Percentiles rank a stretch among this genome's conserved stretches.
phyloP scores from a whole-genome alignment of 1,140 invertebrate species.

The Heliconius nattereri region DNA sequence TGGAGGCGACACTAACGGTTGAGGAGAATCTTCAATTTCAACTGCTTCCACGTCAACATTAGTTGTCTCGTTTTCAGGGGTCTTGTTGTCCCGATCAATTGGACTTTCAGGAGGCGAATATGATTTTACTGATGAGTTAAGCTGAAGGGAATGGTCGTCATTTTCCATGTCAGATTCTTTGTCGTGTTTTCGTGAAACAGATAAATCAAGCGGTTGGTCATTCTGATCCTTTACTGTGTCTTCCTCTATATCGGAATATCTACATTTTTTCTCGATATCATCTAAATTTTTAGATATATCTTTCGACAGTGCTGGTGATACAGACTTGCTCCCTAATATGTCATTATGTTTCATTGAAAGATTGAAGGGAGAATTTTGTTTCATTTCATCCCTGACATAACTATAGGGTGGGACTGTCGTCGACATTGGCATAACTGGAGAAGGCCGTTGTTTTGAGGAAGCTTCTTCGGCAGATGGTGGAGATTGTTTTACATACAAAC shows the following conservation, averaged over 20 bases:
- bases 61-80: constrained; percentile 79
- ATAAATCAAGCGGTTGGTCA: constrained; percentile 89
- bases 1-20: constrained; percentile 78
- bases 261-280: constrained; percentile 57
- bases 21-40: constrained; percentile 84
- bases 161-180: constrained; percentile 68
- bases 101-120: constrained; percentile 75
- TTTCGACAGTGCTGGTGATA: constrained; percentile 66
- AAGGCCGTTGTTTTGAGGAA: constrained; percentile 83
- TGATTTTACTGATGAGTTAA: constrained; percentile 72
- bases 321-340: constrained; percentile 49
- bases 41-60: constrained; percentile 79
- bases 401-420: constrained; percentile 69
- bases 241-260: constrained; percentile 65
- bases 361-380: constrained; percentile 66
- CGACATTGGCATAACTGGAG: constrained; percentile 82
- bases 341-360: constrained; percentile 67
- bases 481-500: constrained; percentile 80
- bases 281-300: constrained; percentile 66
- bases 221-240: constrained; percentile 66
- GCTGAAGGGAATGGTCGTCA: constrained; percentile 71
- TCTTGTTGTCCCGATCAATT: constrained; percentile 66
- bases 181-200: constrained; percentile 82
- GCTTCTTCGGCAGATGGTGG: constrained; percentile 85
- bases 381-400: constrained; percentile 67